Conservation (phyloP, 1,140 invertebrate species). For the Tachypleus tridentatus region DNA sequence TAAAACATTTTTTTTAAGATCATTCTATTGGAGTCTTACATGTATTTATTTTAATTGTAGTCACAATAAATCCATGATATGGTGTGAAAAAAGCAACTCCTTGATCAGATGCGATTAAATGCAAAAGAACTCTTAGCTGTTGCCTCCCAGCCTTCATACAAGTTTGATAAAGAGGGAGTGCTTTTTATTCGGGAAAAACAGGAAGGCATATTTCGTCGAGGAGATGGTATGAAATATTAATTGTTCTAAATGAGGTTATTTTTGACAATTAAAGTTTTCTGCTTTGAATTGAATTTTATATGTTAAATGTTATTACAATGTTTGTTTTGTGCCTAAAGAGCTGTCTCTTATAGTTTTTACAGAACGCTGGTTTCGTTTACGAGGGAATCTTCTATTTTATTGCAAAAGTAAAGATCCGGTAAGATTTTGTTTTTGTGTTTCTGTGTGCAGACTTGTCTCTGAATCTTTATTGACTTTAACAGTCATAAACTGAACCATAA, state of each 20-base stretch:
- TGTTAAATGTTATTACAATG: slow-evolving; percentile 5
- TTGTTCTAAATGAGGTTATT: not conserved
- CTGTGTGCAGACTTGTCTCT: too few relatives aligned
- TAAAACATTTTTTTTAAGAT: too few relatives aligned
- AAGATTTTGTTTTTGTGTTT: slow-evolving; percentile 16
- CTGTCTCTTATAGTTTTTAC: slow-evolving; percentile 49
- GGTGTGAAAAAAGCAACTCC: too few relatives aligned
- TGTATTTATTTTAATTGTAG: too few relatives aligned
- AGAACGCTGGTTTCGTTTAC: slow-evolving; percentile 77
- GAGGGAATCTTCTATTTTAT: slow-evolving; percentile 89
- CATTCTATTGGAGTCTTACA: too few relatives aligned
- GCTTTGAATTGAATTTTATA: not conserved
- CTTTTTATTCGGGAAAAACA: slow-evolving; percentile 73
- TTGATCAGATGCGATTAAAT: slow-evolving; percentile 66
- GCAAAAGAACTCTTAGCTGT: slow-evolving; percentile 70
- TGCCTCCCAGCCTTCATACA: slow-evolving; percentile 68
- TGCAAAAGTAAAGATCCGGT: slow-evolving; percentile 72
- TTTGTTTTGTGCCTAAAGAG: slow-evolving; percentile 1
- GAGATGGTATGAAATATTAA: slow-evolving; percentile 54
- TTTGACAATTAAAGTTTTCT: not conserved
- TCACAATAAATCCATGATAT: too few relatives aligned
- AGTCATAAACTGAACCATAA: too few relatives aligned
- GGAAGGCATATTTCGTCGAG: slow-evolving; percentile 62
- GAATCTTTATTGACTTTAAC: too few relatives aligned
- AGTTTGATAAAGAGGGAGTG: slow-evolving; percentile 85